A percentile compares a stretch with the other conserved stretches of the same genome.
Evolutionary conservation across 2,888 invertebrate genomes (phyloP).

Genomic region (Caenorhabditis zanzibari): DNA sequence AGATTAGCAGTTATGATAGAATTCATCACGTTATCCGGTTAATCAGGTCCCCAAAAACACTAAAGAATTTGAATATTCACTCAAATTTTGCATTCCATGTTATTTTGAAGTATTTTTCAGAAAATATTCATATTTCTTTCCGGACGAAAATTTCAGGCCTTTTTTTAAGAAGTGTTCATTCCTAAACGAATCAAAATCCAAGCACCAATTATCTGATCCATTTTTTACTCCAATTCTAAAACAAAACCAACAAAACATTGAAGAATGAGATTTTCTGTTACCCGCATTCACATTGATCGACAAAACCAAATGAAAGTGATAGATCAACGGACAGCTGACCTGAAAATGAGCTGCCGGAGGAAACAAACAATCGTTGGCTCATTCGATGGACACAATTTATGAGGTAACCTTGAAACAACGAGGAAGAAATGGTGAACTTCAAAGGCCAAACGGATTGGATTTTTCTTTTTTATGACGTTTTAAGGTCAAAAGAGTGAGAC

Average conservation of each 20-base stretch:
- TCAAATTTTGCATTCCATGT: too few relatives aligned
- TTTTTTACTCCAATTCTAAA: too few relatives aligned
- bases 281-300: neutral
- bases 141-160: too few relatives aligned
- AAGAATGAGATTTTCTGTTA: neutral
- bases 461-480: constrained; percentile 19
- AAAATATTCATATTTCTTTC: too few relatives aligned
- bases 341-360: constrained; percentile 32
- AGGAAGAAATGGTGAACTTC: neutral
- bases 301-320: constrained; percentile 1
- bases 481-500: constrained; percentile 13
- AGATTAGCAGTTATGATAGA: too few relatives aligned
- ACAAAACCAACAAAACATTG: neutral
- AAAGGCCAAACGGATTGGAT: neutral
- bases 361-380: constrained; percentile 2
- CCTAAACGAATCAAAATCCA: too few relatives aligned
- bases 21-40: too few relatives aligned
- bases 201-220: too few relatives aligned
- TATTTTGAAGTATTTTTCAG: too few relatives aligned
- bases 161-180: too few relatives aligned
- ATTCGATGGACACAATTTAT: constrained; percentile 15
- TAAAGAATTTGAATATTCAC: too few relatives aligned
- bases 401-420: constrained; percentile 4
- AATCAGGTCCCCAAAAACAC: too few relatives aligned
- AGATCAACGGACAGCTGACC: constrained; percentile 56